phyloP scores from a whole-genome alignment of 2,113 vertebrate genomes.

The Ploceus nigricollis region DNA sequence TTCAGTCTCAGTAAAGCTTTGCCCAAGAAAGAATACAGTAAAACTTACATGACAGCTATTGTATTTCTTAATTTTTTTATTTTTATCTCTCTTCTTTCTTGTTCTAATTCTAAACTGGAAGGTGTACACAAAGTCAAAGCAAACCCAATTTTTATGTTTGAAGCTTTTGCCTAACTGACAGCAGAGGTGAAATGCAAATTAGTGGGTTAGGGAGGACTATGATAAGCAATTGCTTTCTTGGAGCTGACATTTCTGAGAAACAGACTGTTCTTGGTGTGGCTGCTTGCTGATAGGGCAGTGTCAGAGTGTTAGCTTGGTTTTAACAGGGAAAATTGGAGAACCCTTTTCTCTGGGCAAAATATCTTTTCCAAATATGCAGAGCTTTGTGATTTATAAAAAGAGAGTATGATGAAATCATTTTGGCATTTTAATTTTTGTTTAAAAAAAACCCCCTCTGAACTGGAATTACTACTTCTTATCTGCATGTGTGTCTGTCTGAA shows the following conservation, averaged over 20 bases:
- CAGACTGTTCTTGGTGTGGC: neutral
- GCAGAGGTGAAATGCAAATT: neutral
- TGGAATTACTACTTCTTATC: slow-evolving; percentile 13
- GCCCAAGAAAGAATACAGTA: neutral
- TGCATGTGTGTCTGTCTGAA: neutral
- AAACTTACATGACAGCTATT: neutral
- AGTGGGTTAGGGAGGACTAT: neutral
- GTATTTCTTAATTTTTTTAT: neutral
- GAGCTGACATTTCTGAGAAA: slow-evolving; percentile 50
- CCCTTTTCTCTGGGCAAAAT: neutral
- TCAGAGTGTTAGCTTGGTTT: neutral
- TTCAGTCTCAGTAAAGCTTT: neutral
- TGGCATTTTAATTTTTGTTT: neutral
- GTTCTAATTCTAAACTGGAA: neutral
- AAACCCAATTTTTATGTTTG: neutral
- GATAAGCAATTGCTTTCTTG: slow-evolving; percentile 42
- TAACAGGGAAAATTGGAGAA: neutral
- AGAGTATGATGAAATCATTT: neutral
- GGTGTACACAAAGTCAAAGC: neutral
- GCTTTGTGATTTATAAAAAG: neutral
- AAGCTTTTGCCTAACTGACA: neutral
- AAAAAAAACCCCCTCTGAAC: neutral
- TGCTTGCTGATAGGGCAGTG: neutral
- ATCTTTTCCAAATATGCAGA: neutral
- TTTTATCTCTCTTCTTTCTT: neutral